Conservation (phyloP, 2,113 vertebrate species). For the Chionodraco myersi region DNA sequence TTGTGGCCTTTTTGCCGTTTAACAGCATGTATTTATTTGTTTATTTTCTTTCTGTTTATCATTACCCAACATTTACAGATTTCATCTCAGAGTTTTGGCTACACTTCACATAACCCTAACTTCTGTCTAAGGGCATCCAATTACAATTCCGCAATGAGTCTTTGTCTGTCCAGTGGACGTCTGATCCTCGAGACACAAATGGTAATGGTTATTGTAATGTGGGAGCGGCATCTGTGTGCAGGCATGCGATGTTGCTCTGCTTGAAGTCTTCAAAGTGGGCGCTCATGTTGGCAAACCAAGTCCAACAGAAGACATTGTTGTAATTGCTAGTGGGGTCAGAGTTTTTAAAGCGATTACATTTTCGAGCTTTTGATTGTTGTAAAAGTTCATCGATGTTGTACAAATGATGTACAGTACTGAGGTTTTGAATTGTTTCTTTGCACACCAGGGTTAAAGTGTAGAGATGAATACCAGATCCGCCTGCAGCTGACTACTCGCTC, state of each 20-base stretch:
- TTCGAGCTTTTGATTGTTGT: background rate
- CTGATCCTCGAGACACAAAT: constrained; percentile 61
- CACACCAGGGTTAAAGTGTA: background rate
- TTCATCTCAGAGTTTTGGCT: constrained; percentile 1
- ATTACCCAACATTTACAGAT: background rate
- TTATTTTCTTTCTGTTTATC: background rate
- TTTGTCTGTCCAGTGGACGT: constrained; percentile 24
- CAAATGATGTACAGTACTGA: constrained; percentile 10
- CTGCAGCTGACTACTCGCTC: background rate
- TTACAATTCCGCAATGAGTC: constrained; percentile 14
- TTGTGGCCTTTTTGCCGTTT: background rate
- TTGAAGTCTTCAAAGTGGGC: constrained; percentile 26
- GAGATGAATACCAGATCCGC: constrained; percentile 3
- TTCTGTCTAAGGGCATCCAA: constrained; percentile 20
- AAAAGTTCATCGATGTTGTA: background rate
- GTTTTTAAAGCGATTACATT: constrained; percentile 5
- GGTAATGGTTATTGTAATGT: constrained; percentile 55
- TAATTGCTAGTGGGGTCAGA: constrained; percentile 4
- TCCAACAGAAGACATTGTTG: constrained; percentile 2
- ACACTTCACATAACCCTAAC: constrained; percentile 6
- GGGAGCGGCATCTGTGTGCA: constrained; percentile 70
- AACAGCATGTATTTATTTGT: background rate
- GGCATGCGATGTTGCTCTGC: constrained; percentile 42
- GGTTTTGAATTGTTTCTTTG: constrained; percentile 18
- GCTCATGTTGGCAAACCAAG: constrained; percentile 1